Conservation (phyloP, 1,140 invertebrate genomes). For the silkworm (Bombyx mori) region DNA sequence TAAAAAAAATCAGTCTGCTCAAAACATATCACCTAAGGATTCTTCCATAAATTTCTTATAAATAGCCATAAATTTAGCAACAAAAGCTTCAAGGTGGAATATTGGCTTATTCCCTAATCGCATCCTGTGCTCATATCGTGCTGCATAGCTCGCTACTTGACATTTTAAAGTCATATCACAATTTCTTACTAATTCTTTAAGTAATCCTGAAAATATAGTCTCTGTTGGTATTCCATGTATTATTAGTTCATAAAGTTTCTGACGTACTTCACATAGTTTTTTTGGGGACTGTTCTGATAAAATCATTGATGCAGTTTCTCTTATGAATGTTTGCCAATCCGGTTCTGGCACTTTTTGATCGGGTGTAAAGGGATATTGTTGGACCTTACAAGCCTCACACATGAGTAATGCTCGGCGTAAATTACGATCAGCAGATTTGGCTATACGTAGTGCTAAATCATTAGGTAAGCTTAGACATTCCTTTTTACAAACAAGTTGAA, state of each 20-base stretch:
- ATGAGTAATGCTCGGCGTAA: constrained; percentile 94
- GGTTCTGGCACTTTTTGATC: constrained; percentile 89
- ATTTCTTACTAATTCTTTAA: constrained; percentile 88
- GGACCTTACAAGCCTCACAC: constrained; percentile 94
- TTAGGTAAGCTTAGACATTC: constrained; percentile 86
- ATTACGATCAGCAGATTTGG: constrained; percentile 89
- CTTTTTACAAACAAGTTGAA: constrained; percentile 85
- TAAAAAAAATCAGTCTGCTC: background rate
- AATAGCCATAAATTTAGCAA: constrained; percentile 95
- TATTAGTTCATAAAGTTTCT: constrained; percentile 93
- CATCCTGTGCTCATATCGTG: constrained; percentile 92
- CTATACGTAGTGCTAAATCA: constrained; percentile 85
- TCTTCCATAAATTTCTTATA: constrained; percentile 90
- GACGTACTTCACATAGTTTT: constrained; percentile 87
- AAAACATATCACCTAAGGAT: constrained; percentile 60
- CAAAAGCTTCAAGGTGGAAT: constrained; percentile 97
- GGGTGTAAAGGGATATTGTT: constrained; percentile 90
- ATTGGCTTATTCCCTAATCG: constrained; percentile 94
- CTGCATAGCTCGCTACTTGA: constrained; percentile 87
- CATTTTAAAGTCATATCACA: constrained; percentile 93
- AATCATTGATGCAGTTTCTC: constrained; percentile 90
- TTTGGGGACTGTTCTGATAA: constrained; percentile 90
- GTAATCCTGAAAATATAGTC: constrained; percentile 91
- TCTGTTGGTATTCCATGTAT: constrained; percentile 95
- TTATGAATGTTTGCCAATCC: constrained; percentile 94